A percentile compares a stretch with the other conserved stretches of the same genome.
Evolutionary conservation across 2,113 vertebrate species (phyloP).

Genomic region (Callocephalon fimbriatum): DNA sequence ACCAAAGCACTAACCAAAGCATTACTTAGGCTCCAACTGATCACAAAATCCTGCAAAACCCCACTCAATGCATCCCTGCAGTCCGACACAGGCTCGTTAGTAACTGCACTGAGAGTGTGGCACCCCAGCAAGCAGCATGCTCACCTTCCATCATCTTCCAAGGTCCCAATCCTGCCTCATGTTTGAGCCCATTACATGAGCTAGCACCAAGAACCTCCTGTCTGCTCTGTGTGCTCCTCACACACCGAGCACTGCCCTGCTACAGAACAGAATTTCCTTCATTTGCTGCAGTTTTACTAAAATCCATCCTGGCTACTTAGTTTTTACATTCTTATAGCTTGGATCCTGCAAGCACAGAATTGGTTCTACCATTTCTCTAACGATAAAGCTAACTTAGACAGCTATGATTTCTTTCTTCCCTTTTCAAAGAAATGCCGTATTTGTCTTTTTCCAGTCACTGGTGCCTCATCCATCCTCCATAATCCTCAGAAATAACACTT

Average conservation of each 20-base stretch:
- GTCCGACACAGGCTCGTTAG: too few relatives aligned
- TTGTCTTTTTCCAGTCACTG: neutral
- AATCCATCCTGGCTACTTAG: neutral
- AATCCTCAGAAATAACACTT: neutral
- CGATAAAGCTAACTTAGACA: neutral
- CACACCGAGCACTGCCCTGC: neutral
- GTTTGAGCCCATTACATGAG: fast-evolving
- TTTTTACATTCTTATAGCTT: neutral
- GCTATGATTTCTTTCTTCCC: fast-evolving
- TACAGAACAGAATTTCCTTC: neutral
- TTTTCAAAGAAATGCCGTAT: neutral
- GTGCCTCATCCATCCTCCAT: neutral
- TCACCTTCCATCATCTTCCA: neutral
- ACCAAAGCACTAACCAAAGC: neutral
- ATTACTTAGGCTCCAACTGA: fast-evolving
- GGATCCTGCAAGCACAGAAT: neutral
- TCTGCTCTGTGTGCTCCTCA: neutral
- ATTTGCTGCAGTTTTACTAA: neutral
- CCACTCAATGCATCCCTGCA: neutral
- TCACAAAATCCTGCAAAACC: neutral
- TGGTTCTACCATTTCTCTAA: neutral
- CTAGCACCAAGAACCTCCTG: fast-evolving
- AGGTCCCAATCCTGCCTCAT: neutral
- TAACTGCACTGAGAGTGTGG: neutral
- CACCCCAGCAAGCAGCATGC: neutral